Percentiles rank a stretch among this genome's conserved stretches.
These are phyloP conservation scores for Sinocyclocheilus grahami DNA, from an alignment of 2,113 vertebrate genomes.

Conservation along the genomic window DNA sequence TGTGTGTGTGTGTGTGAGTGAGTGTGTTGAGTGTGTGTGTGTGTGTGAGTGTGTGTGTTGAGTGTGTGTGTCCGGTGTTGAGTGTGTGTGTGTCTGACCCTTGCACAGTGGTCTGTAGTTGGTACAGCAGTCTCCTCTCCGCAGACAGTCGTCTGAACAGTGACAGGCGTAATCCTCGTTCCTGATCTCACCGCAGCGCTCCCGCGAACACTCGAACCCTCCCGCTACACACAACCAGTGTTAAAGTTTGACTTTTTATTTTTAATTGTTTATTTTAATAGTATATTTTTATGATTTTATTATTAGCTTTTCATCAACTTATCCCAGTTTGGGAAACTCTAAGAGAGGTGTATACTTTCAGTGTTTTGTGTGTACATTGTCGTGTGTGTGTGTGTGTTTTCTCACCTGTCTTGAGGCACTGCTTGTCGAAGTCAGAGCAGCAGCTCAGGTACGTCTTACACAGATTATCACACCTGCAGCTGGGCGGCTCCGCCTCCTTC, in stretches of 20 bases:
- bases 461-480: conserved; percentile 95
- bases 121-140: conserved; percentile 91
- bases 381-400: background rate
- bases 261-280: no score
- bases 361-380: no score
- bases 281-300: no score
- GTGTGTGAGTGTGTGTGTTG: background rate
- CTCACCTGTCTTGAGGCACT: conserved; percentile 92
- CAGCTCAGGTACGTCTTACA: conserved; percentile 97
- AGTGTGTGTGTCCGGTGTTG: background rate
- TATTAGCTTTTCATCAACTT: no score
- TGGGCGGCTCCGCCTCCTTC: conserved; percentile 85
- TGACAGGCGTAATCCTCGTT: conserved; percentile 89
- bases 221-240: conserved; percentile 72
- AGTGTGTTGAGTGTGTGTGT: no score
- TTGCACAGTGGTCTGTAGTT: conserved; percentile 91
- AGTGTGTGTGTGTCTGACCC: conserved; percentile 71
- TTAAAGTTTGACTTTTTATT: no score
- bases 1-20: no score
- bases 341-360: no score
- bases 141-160: conserved; percentile 93
- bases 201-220: conserved; percentile 89
- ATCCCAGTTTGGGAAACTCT: no score
- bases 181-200: conserved; percentile 88
- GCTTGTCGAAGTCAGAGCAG: conserved; percentile 91